Base-by-base conservation (phyloP, 2,113 vertebrate genomes). In the Leptocoma aspasia region DNA sequence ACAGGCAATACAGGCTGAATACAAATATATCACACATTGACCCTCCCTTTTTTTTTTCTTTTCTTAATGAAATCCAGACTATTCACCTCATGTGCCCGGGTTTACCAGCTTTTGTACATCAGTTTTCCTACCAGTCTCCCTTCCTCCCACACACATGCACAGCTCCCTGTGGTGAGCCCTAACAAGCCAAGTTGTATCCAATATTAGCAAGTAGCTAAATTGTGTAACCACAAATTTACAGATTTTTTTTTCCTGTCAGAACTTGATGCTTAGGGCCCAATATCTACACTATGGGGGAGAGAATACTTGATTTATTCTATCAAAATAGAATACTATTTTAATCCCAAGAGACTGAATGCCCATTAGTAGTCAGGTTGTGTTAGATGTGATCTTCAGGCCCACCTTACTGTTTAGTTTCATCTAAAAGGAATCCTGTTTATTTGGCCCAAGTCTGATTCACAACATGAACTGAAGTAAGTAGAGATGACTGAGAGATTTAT, bases 11-110 rank as follows among this genome's bases (percentile, higher is more conserved):
- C 15, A 70, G 45, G 78, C 41, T 61, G 44, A 89, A 95, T 41
- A 57, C 11, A 80, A 87, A 85, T 33, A 76, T 23, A 72, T 44
- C 12, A 70, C 22, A 39, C 2, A 1, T 5, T 37, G 42, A 22
- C 4, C 2, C 7, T 4, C 2, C 1, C 8, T 37, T 33, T 18
- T 59, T 21, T 37, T 37, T 10, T 28, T 1, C 5, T 39, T n/a
- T 44, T 41, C 26, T 33, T 2, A 49, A 61, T 0, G 0, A 76
- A 90, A 64, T 72, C 10, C 35, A 72, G 11, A 39, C 11, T 56
- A 47, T 69, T 47, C 4, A 10, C 8, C 6, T 73, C 23, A 56
- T 7, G 11, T 68, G 35, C 15, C 33, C 9, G 3, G 6, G 4
- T 59, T 66, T 75, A 20, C 15, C 69, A 84, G 42, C 42, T n/a